Evolutionary conservation across 2,113 vertebrate species (phyloP), one percentile per base, ranked within the genome.

Genomic region (Zootoca vivipara): DNA sequence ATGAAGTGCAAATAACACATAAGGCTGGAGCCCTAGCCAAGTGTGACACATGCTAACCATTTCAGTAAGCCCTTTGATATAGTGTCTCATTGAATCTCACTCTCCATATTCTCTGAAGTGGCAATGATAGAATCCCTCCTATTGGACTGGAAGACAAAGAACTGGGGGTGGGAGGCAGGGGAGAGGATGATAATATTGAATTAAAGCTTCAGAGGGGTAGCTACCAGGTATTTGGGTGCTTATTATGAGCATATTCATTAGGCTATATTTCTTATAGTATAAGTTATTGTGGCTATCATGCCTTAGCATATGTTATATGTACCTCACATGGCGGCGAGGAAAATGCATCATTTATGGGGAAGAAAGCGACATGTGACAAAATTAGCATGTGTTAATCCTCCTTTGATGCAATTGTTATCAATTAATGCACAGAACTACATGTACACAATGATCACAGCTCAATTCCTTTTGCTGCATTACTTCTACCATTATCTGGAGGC

Each of bases 1-100:
- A 80, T 85, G 82, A 93, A 94, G 91, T 78, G 92, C 62, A 92
- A 93, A 78, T 83, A 82, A 86, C 86, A 74, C 82, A 3, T 3
- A 84, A 30, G 84, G 35, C 62, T 87, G 52, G 90, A 94, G 88
- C 10, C 84, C 70, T 90, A 85, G 85, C 72, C 38, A 82, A 67
- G 30, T 83, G 24, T 46, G 90, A 88, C 80, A 90, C 58, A 10
- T 91, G 9, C 26, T 70, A 92, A 84, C 5, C 7, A 58, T 0
- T 62, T 62, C 74, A 90, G 3, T 3, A 88, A 40, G 35, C 69
- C 4, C 1, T 79, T 42, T n/a, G 3, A 56, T 79, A 2, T 38
- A 69, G 9, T 8, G 35, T 3, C 78, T 72, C 85, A 62, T 7
- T 62, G 56, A 64, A 84, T 78, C 82, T 78, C 33, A 24, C 40